Percentiles rank a stretch among this genome's conserved stretches.
Conservation (phyloP, 1,140 invertebrate genomes). For the Parapsyche elsis region DNA sequence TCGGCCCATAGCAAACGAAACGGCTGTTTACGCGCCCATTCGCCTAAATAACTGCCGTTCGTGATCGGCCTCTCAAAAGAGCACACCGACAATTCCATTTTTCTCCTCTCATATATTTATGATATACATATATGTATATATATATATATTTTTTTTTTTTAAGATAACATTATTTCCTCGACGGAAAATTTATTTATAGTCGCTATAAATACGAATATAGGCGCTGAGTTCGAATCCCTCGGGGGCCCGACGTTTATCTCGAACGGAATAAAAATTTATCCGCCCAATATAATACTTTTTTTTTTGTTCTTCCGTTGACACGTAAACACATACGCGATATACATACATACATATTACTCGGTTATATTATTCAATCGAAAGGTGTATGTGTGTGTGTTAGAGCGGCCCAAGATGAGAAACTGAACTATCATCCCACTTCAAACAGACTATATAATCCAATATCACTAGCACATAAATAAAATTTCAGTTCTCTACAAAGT, state of each 20-base stretch:
- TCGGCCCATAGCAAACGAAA: conserved; percentile 23
- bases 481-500: too few species aligned
- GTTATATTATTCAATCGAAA: too few species aligned
- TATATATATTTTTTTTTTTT: not conserved
- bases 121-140: not conserved
- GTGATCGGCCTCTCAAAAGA: conserved; percentile 17
- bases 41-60: conserved; percentile 38
- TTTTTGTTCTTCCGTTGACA: too few species aligned
- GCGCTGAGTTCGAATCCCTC: conserved; percentile 7
- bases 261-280: conserved; percentile 30
- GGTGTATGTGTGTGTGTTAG: too few species aligned
- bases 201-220: conserved; percentile 20
- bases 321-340: too few species aligned
- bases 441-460: too few species aligned
- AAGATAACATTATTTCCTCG: not conserved
- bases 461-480: too few species aligned
- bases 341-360: too few species aligned
- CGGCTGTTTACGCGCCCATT: conserved; percentile 34
- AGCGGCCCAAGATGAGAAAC: too few species aligned
- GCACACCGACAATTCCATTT: not conserved
- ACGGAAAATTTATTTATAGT: not conserved
- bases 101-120: not conserved
- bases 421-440: too few species aligned
- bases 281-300: not conserved
- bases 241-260: not conserved